Conservation (phyloP, 2,888 invertebrate species). For the Coelinius sp. region DNA sequence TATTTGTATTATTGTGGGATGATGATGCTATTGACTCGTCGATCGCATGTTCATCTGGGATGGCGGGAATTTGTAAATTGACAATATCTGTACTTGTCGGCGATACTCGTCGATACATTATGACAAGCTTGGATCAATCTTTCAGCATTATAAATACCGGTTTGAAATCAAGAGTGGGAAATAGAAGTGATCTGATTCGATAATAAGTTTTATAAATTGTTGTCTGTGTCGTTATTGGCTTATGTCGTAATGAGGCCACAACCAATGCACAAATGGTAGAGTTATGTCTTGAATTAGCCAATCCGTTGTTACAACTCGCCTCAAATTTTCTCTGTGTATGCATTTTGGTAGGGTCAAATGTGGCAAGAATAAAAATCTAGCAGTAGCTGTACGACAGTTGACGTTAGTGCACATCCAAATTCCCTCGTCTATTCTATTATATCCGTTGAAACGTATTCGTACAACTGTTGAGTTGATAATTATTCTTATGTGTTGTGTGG, state of each 20-base stretch:
- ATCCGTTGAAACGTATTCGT: background rate
- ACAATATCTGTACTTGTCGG: background rate
- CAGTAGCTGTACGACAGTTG: background rate
- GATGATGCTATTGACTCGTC: background rate
- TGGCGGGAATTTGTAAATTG: background rate
- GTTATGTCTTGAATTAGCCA: slow-evolving; percentile 2
- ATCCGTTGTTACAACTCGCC: background rate
- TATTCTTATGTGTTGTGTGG: background rate
- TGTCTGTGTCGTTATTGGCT: background rate
- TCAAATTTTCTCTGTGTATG: background rate
- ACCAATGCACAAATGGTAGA: slow-evolving; percentile 10
- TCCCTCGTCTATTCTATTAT: background rate
- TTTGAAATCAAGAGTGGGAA: background rate
- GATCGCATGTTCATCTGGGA: background rate
- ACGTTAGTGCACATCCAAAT: background rate
- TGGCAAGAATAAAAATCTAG: background rate
- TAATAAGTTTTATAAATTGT: background rate
- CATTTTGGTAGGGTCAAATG: slow-evolving; percentile 11
- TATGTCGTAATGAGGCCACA: slow-evolving; percentile 13
- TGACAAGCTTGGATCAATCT: background rate
- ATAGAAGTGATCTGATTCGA: slow-evolving; percentile 13
- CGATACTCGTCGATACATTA: background rate
- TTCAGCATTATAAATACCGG: background rate
- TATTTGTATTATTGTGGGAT: background rate
- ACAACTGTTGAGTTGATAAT: background rate